Evolutionary conservation across 2,113 vertebrate genomes (phyloP).

Genomic region (Thomomys bottae): DNA sequence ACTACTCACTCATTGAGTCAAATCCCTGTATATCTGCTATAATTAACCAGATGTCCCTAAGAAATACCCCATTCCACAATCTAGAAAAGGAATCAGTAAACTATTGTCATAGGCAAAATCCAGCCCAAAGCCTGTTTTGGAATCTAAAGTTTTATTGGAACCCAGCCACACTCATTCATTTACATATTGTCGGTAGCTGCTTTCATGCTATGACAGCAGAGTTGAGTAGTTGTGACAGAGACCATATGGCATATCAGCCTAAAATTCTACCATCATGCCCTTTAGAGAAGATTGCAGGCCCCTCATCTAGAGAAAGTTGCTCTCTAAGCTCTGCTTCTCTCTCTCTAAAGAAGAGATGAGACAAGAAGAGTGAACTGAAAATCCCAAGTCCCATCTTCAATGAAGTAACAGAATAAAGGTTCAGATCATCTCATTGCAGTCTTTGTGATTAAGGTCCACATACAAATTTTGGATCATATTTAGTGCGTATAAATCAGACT

Average conservation of each 20-base stretch:
- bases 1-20: neutral
- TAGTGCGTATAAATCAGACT: slow-evolving; percentile 46
- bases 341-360: neutral
- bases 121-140: slow-evolving; percentile 31
- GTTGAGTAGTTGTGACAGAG: slow-evolving; percentile 65
- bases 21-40: neutral
- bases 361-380: neutral
- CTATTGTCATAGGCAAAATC: slow-evolving; percentile 33
- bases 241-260: slow-evolving; percentile 67
- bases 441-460: slow-evolving; percentile 51
- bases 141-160: slow-evolving; percentile 74
- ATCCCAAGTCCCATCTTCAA: neutral
- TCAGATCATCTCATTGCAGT: slow-evolving; percentile 18
- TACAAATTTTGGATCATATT: slow-evolving; percentile 55
- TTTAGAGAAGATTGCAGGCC: slow-evolving; percentile 52
- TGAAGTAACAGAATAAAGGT: neutral
- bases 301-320: neutral
- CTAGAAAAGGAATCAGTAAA: slow-evolving; percentile 10
- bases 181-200: slow-evolving; percentile 64
- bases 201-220: slow-evolving; percentile 60
- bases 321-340: neutral
- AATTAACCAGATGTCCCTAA: neutral
- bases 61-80: neutral
- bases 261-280: slow-evolving; percentile 53
- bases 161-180: slow-evolving; percentile 60